These are phyloP conservation scores for Erinaceus europaeus DNA, from an alignment of 2,113 vertebrate genomes.

Conservation along the genomic window DNA sequence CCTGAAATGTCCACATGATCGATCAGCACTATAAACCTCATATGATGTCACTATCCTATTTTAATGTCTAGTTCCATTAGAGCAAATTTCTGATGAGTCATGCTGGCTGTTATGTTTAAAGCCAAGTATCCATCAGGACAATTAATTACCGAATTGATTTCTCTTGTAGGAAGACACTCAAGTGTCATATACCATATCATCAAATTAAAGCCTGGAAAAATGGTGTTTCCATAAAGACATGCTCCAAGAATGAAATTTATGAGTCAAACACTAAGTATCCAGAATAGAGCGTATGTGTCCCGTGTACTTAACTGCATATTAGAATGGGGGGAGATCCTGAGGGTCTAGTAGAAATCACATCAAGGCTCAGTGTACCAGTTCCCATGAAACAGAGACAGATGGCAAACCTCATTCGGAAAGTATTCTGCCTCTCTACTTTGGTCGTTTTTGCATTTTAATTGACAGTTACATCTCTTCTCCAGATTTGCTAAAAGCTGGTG, in stretches of 20 bases:
- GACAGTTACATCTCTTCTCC: neutral
- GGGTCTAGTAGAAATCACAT: neutral
- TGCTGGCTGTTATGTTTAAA: neutral
- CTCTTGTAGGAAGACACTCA: neutral
- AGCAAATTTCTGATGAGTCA: neutral
- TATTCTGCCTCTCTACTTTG: neutral
- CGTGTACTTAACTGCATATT: neutral
- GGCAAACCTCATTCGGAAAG: neutral
- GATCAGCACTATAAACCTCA: neutral
- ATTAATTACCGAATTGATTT: constrained; percentile 17
- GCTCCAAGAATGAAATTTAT: neutral
- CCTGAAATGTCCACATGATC: neutral
- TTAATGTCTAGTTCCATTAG: neutral
- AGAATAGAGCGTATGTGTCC: neutral
- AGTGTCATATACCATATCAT: neutral
- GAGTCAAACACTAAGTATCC: constrained; percentile 9
- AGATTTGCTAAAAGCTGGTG: constrained; percentile 39
- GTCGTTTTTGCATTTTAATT: constrained; percentile 11
- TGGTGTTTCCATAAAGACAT: neutral
- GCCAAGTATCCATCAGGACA: neutral
- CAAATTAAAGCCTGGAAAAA: neutral
- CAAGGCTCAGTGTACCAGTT: neutral
- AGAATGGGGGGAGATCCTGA: neutral
- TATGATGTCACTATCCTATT: neutral
- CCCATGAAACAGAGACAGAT: neutral